Evolutionary conservation across 2,797 vertebrate genomes (phyloP).

Genomic region (Periophthalmus magnuspinnatus): DNA sequence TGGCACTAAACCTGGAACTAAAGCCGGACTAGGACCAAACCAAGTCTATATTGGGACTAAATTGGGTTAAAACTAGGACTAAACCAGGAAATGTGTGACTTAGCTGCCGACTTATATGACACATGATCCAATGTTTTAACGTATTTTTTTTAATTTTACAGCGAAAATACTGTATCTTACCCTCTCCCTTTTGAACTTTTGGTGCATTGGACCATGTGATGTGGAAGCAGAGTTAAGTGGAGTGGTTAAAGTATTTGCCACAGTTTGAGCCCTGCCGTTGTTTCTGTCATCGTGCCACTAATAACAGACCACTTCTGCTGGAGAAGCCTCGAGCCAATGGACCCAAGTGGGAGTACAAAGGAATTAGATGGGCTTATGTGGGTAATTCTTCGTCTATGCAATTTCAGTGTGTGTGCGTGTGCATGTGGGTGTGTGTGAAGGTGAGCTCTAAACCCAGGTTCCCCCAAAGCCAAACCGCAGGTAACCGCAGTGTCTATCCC

Average conservation of each 20-base stretch:
- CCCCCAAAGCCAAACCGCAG: slow-evolving; percentile 54
- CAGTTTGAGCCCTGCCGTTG: slow-evolving; percentile 38
- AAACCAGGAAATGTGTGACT: too few species aligned
- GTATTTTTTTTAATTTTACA: background rate
- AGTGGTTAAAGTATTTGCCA: slow-evolving; percentile 44
- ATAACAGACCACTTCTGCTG: slow-evolving; percentile 61
- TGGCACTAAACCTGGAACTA: background rate
- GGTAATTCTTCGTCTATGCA: slow-evolving; percentile 16
- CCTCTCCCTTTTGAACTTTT: slow-evolving; percentile 1
- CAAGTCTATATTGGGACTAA: too few species aligned
- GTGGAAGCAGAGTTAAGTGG: slow-evolving; percentile 15
- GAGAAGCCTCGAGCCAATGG: slow-evolving; percentile 41
- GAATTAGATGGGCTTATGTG: slow-evolving; percentile 14
- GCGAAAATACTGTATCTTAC: too few species aligned
- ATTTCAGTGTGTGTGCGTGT: slow-evolving; percentile 1
- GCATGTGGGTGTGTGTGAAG: slow-evolving; percentile 6
- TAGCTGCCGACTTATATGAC: background rate
- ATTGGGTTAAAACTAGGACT: too few species aligned
- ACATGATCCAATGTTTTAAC: background rate
- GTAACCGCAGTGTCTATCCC: slow-evolving; percentile 39
- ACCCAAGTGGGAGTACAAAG: slow-evolving; percentile 36
- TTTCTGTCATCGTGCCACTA: slow-evolving; percentile 61
- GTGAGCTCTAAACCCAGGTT: slow-evolving; percentile 21
- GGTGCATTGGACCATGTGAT: background rate
- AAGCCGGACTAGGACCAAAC: background rate